Evolutionary conservation across 2,888 invertebrate species (phyloP).

Genomic region (Mythimna pallens): DNA sequence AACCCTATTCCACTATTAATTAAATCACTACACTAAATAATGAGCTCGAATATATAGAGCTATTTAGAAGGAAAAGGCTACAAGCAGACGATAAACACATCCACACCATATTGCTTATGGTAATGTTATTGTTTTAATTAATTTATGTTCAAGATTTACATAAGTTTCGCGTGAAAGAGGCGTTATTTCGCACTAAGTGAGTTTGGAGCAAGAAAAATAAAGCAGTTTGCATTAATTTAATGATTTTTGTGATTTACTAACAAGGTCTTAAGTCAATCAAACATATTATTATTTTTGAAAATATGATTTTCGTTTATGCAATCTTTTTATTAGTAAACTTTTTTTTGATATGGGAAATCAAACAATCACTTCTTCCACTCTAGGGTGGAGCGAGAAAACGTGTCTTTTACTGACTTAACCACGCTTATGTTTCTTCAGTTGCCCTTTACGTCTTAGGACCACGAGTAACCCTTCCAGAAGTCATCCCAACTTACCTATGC

Average conservation of each 20-base stretch:
- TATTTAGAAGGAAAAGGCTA: slow-evolving; percentile 31
- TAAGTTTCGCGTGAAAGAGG: slow-evolving; percentile 27
- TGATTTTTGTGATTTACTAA: neutral
- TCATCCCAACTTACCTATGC: neutral
- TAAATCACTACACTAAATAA: slow-evolving; percentile 25
- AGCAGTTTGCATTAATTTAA: slow-evolving; percentile 13
- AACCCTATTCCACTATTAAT: slow-evolving; percentile 35
- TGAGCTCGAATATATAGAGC: slow-evolving; percentile 4
- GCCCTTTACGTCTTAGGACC: no score
- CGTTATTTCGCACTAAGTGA: neutral
- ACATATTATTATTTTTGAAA: neutral
- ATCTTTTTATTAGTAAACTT: no score
- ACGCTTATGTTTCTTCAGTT: no score
- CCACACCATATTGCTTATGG: slow-evolving; percentile 20
- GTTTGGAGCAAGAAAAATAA: slow-evolving; percentile 4
- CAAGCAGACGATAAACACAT: slow-evolving; percentile 35
- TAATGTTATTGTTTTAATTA: slow-evolving; percentile 43
- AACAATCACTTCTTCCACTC: no score
- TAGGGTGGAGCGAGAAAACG: no score
- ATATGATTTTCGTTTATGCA: neutral
- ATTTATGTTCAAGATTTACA: slow-evolving; percentile 47
- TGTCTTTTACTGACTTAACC: no score
- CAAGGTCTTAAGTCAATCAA: neutral
- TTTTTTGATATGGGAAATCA: no score
- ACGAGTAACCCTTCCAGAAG: no score